These are phyloP conservation scores for Butorides virescens DNA, from an alignment of 2,113 vertebrate species.

Conservation along the genomic window DNA sequence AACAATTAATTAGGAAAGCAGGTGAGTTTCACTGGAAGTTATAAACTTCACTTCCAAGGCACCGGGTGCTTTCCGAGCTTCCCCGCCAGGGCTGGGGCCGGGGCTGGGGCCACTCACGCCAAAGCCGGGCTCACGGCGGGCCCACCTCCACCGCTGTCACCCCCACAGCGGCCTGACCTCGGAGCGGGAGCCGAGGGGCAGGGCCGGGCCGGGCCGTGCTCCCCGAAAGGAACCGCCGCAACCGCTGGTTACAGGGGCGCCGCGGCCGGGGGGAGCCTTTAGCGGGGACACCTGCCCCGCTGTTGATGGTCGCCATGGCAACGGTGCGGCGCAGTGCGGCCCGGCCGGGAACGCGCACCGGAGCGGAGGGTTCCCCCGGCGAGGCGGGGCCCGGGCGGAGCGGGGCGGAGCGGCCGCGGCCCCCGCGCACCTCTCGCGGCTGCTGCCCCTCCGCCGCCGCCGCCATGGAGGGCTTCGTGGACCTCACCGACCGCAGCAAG, in stretches of 20 bases:
- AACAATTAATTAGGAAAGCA: not conserved
- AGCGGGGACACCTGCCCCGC: not conserved
- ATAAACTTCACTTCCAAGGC: not conserved
- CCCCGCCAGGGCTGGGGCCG: not conserved
- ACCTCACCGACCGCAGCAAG: constrained; percentile 84
- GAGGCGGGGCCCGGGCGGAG: not conserved
- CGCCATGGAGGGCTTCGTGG: constrained; percentile 82
- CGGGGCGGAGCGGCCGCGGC: not conserved
- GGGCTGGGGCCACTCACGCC: not conserved
- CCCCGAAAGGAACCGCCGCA: not conserved
- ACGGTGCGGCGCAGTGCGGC: not conserved
- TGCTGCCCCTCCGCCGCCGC: not conserved
- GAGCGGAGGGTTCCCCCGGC: not conserved
- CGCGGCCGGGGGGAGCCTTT: not conserved
- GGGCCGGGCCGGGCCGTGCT: not conserved
- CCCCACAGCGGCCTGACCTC: not conserved
- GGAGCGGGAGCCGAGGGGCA: not conserved
- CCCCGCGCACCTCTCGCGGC: not conserved
- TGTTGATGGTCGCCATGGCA: not conserved
- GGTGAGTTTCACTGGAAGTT: not conserved
- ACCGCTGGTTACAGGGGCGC: not conserved
- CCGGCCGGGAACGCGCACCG: not conserved
- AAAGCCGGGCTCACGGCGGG: not conserved
- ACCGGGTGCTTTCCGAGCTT: not conserved
- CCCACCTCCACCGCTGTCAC: not conserved